Evolutionary conservation across 2,797 vertebrate genomes (phyloP).

Genomic region (Pseudochirops cupreus): DNA sequence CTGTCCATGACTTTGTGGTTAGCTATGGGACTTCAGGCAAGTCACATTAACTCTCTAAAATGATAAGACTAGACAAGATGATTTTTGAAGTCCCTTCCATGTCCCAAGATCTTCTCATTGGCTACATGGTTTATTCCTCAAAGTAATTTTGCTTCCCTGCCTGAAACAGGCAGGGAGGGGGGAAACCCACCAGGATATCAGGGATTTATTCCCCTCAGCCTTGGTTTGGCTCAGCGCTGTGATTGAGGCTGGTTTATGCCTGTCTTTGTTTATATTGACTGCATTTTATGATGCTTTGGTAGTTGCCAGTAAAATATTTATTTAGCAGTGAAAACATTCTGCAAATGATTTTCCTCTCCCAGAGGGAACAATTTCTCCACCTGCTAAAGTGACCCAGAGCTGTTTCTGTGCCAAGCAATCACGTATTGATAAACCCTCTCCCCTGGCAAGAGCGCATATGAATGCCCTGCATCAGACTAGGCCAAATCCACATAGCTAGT

Average conservation of each 20-base stretch:
- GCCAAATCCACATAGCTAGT: slow-evolving; percentile 78
- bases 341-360: slow-evolving; percentile 87
- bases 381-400: slow-evolving; percentile 82
- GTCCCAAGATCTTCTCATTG: not conserved
- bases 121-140: not conserved
- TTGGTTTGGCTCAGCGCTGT: slow-evolving; percentile 45
- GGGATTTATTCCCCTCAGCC: not conserved
- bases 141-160: not conserved
- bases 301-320: slow-evolving; percentile 87
- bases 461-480: slow-evolving; percentile 81
- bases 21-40: not conserved
- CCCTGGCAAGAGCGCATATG: slow-evolving; percentile 72
- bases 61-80: not conserved
- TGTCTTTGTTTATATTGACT: slow-evolving; percentile 87
- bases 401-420: slow-evolving; percentile 80
- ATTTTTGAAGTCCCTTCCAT: not conserved
- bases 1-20: not conserved
- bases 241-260: slow-evolving; percentile 81
- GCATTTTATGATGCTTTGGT: slow-evolving; percentile 85
- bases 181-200: not conserved
- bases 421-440: slow-evolving; percentile 82
- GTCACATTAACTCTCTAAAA: not conserved
- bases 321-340: slow-evolving; percentile 85
- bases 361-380: slow-evolving; percentile 85
- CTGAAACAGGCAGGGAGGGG: not conserved